Conservation (phyloP, 2,113 vertebrate genomes). For the Eolophus roseicapilla region DNA sequence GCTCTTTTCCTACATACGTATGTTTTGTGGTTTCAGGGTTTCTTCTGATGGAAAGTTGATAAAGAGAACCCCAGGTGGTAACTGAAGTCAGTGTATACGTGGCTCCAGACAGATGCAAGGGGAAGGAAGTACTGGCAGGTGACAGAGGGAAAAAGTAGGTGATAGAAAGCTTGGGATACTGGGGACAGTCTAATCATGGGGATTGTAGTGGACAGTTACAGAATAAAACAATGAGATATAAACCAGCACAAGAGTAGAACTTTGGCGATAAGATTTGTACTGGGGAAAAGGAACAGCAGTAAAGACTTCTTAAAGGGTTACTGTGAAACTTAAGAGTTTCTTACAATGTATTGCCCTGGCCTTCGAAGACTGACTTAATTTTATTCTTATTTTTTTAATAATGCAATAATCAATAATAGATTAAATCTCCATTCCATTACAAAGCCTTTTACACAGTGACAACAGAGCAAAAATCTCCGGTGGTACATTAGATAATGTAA, state of each 20-base stretch:
- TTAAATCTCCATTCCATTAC: slow-evolving; percentile 28
- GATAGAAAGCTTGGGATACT: neutral
- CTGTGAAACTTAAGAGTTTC: neutral
- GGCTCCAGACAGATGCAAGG: neutral
- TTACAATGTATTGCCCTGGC: neutral
- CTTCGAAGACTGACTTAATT: slow-evolving; percentile 18
- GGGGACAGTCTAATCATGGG: neutral
- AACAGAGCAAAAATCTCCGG: neutral
- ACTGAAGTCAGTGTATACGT: neutral
- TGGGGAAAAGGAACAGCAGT: neutral
- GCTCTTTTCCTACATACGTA: neutral
- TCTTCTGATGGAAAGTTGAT: neutral
- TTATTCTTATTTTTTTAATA: slow-evolving; percentile 32
- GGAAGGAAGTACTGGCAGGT: neutral
- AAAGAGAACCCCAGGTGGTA: neutral
- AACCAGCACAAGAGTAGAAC: neutral
- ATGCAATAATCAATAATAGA: slow-evolving; percentile 41
- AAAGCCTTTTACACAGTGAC: slow-evolving; percentile 23
- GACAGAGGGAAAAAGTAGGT: neutral
- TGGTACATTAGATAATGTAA: neutral
- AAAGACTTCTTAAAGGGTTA: neutral
- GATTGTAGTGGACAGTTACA: neutral
- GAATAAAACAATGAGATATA: neutral
- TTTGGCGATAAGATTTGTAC: neutral
- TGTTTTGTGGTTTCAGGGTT: too few relatives aligned